Conservation (phyloP, 2,113 vertebrate genomes). For the Pseudolaguvia tuberculata region DNA sequence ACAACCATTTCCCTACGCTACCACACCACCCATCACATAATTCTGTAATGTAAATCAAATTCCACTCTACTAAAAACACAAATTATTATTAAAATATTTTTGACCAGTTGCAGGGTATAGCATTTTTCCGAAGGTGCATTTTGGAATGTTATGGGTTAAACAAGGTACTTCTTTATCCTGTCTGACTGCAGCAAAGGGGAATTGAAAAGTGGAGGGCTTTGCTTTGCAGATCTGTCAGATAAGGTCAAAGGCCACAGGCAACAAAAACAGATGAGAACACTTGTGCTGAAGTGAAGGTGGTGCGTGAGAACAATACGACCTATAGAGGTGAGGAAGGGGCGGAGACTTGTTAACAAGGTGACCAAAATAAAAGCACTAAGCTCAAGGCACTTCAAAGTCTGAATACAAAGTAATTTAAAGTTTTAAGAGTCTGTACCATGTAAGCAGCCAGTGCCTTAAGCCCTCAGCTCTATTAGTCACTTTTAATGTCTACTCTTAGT, state of each 20-base stretch:
- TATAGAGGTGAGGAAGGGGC: conserved; percentile 29
- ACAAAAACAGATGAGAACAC: conserved; percentile 57
- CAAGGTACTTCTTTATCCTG: background rate
- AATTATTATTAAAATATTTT: background rate
- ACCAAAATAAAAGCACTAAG: conserved; percentile 44
- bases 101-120: background rate
- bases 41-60: background rate
- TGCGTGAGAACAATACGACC: conserved; percentile 46
- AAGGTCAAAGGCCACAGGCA: conserved; percentile 63
- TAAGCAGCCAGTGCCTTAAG: conserved; percentile 29
- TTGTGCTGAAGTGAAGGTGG: conserved; percentile 44
- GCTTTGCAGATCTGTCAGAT: conserved; percentile 50
- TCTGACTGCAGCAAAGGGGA: conserved; percentile 24
- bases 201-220: conserved; percentile 39
- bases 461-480: conserved; percentile 28
- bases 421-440: conserved; percentile 38
- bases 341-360: conserved; percentile 41
- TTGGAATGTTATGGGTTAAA: background rate
- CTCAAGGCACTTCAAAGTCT: conserved; percentile 42
- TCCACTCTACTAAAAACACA: background rate
- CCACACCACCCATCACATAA: too few relatives aligned
- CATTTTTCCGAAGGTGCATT: background rate
- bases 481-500: conserved; percentile 40
- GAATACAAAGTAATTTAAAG: conserved; percentile 43
- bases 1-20: too few relatives aligned